phyloP scores from a whole-genome alignment of 2,113 vertebrate genomes.

The Chinchilla lanigera region DNA sequence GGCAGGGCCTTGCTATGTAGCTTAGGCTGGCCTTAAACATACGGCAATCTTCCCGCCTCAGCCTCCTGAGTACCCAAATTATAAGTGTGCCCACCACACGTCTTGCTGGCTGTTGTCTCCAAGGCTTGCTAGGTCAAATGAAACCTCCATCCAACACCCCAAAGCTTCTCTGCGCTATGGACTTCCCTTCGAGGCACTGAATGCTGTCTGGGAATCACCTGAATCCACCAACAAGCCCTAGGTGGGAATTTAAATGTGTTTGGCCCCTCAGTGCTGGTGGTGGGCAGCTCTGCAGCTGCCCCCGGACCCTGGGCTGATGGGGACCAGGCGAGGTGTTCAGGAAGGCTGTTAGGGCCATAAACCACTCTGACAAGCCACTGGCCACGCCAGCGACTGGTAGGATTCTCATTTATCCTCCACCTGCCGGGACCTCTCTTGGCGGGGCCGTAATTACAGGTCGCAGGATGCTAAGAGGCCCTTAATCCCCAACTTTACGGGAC shows the following conservation, averaged over 20 bases:
- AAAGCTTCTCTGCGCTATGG: conserved; percentile 20
- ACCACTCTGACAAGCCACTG: neutral
- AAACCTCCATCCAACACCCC: neutral
- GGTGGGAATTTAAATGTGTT: conserved; percentile 40
- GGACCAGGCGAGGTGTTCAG: neutral
- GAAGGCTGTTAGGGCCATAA: neutral
- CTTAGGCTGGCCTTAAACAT: neutral
- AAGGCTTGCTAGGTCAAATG: neutral
- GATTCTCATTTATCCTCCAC: neutral
- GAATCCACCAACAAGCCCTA: conserved; percentile 52
- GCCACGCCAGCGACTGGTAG: neutral
- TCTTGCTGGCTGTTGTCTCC: neutral
- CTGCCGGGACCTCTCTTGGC: neutral
- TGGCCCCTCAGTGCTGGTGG: neutral
- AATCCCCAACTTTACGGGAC: neutral
- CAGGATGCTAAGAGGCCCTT: conserved; percentile 26
- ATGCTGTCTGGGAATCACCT: conserved; percentile 40
- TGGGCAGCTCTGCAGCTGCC: conserved; percentile 68
- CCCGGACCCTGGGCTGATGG: neutral
- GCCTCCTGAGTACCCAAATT: neutral
- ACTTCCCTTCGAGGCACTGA: neutral
- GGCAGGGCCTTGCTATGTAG: neutral
- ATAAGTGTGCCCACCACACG: neutral
- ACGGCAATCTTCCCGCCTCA: neutral
- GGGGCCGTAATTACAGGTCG: conserved; percentile 54